Evolutionary conservation across 2,797 vertebrate species (phyloP), one percentile per base, ranked within the genome.

Genomic region (Petrocephalus sullivani): DNA sequence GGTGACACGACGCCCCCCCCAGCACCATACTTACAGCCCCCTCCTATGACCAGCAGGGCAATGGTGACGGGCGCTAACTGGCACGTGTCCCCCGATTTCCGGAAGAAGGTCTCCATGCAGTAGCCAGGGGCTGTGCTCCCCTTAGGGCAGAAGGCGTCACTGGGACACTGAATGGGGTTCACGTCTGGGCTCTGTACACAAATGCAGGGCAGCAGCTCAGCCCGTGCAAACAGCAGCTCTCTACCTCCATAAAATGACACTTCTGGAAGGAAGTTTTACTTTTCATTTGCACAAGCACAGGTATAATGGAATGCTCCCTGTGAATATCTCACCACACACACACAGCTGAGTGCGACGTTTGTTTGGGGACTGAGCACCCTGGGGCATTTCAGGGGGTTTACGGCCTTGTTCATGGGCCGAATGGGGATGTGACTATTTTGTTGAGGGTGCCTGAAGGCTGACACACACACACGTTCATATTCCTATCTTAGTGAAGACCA

Each of bases 31-130:
- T 93, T 90, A 97, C 97, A 94, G 75, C 95, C 95, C 87, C 95
- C 94, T 91, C 94, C 94, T 87, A 96, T 91, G 1, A 96, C 96
- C 88, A 98, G 93, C 57, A 98, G 92, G 84, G 96, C 89, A 4
- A 97, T 96, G 0, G 93, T 95, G 89, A 97, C 93, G 19, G 97
- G 97, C 0, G 97, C 95, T 88, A 97, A 90, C 92, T 96, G 96
- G 93, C 97, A 98, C 0, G 93, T 95, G 60, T 96, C 93, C 57
- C 96, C 97, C 2, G 91, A 92, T 93, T 97, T 98, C 67, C 94
- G 95, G 21, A 97, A 96, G 90, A 98, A 97, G 0, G 96, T 94
- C 91, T 97, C 97, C 97, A 97, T 97, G 94, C 97, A 98, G 94
- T 96, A 98, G 0, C 93, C 92, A 0, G 96, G 97, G 41, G 94